Base-by-base conservation (phyloP, 2,113 vertebrate species). In the Burhinus oedicnemus region DNA sequence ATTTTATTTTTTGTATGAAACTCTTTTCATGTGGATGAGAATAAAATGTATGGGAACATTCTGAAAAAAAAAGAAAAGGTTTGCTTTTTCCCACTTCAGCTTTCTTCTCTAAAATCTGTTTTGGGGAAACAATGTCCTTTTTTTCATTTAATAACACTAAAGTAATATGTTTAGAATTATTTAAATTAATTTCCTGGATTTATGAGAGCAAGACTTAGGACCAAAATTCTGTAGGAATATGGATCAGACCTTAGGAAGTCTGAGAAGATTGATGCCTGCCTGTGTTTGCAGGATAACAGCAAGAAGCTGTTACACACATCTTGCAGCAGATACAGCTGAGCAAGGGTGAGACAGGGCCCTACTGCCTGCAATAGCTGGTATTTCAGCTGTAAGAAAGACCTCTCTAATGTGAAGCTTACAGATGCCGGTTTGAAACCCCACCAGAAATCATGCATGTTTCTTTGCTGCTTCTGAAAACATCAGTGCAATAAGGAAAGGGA, bases 111-210 rank as follows among this genome's bases (percentile, higher is more conserved):
- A 87, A 60, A 84, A 70, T 66, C 3, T 25, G 1, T 47, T 52
- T 54, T 12, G 6, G 12, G 17, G 8, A 71, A 32, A 2, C 30
- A 22, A 26, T 25, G 16, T 14, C 0, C 11, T 13, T 26, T 60
- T n/a, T 57, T 45, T 74, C 11, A 30, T 62, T 83, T 44, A 65
- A 16, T 58, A 72, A 57, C 5, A 40, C 1, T 36, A 21, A 75
- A 60, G 3, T 21, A 61, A 23, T 17, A 81, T 4, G 6, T 57
- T 90, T 40, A 4, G 60, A 92, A 52, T 45, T 7, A 83, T 76
- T 71, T 71, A 22, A 75, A 71, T 45, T 64, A 9, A 42, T 74
- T 87, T 49, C 19, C 36, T 74, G 9, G 3, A 27, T 80, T 76
- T 65, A 25, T 74, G 12, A 60, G 3, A 76, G 6, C 22, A 76